Base-by-base conservation (phyloP, 37 sponge, comb jelly and placozoan genomes). In the Mnemiopsis leidyi region DNA sequence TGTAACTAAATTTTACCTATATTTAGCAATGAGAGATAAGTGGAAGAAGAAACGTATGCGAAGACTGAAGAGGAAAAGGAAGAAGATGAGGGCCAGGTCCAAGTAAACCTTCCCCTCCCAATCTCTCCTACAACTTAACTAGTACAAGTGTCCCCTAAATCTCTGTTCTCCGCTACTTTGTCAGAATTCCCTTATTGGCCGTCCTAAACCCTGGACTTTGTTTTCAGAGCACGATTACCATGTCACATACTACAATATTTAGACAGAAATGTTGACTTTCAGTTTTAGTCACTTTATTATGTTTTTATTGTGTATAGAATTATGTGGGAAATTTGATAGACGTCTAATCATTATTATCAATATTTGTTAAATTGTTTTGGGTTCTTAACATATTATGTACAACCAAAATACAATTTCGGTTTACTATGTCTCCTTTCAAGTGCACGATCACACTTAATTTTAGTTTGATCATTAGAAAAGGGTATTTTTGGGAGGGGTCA, bases 61-160 rank as follows among this genome's bases (percentile, higher is more conserved):
- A 25, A 85, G 90, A 32, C 35, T 85, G 90, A 85, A 85, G 90
- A 85, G 67, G 23, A 85, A 85, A 67, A 85, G 90, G 90, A 85
- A 85, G 90, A 85, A 85, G 90, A 85, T 85, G 90, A 85, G 90
- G 24, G 90, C 90, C 61, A 85, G 90, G 26, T 85, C 90, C 24
- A 85, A 85, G 90, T 85, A 85, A 67, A 85, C 18, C 79, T 20
- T 13, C 21, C 36, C 35, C 79, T 77, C 79, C 61, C 13, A 48
- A 48, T 18, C 61, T 48, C 61, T 48, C 61, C n/a, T n/a, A n/a
- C n/a, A n/a, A n/a, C n/a, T n/a, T n/a, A n/a, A n/a, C n/a, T n/a
- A n/a, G n/a, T n/a, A n/a, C n/a, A n/a, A n/a, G n/a, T n/a, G n/a
- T 48, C 61, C 61, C 61, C 13, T 48, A 48, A 48, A 48, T 48